A percentile compares a stretch with the other conserved stretches of the same genome.
phyloP scores from a whole-genome alignment of 2,113 vertebrate species.

The Buteo buteo region DNA sequence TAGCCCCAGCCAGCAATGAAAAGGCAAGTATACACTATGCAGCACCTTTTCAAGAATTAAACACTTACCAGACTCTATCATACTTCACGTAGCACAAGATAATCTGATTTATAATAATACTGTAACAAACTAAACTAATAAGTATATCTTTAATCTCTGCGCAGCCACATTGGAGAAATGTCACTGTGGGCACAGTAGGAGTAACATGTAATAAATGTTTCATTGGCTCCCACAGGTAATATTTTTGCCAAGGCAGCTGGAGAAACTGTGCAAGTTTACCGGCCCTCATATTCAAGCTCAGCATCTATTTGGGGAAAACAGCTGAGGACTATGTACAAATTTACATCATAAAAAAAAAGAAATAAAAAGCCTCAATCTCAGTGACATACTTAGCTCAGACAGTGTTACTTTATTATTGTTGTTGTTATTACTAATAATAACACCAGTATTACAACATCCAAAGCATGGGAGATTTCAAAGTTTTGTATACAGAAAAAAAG shows the following conservation, averaged over 20 bases:
- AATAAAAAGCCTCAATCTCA: slow-evolving; percentile 34
- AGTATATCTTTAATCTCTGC: slow-evolving; percentile 23
- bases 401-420: neutral
- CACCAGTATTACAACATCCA: neutral
- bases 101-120: slow-evolving; percentile 7
- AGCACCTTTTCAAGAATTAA: neutral
- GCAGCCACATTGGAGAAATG: slow-evolving; percentile 16
- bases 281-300: slow-evolving; percentile 41
- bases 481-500: neutral
- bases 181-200: slow-evolving; percentile 46
- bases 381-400: slow-evolving; percentile 31
- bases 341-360: slow-evolving; percentile 45
- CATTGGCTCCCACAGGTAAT: slow-evolving; percentile 54
- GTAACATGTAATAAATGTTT: slow-evolving; percentile 39
- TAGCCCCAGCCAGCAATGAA: neutral
- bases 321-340: slow-evolving; percentile 46
- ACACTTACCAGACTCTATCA: neutral
- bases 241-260: slow-evolving; percentile 69
- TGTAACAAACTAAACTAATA: neutral
- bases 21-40: neutral
- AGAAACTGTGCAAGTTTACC: slow-evolving; percentile 51
- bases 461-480: neutral
- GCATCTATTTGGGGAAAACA: slow-evolving; percentile 57
- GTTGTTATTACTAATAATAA: neutral
- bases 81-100: neutral